phyloP scores from a whole-genome alignment of 2,113 vertebrate genomes.

The Oenanthe melanoleuca region DNA sequence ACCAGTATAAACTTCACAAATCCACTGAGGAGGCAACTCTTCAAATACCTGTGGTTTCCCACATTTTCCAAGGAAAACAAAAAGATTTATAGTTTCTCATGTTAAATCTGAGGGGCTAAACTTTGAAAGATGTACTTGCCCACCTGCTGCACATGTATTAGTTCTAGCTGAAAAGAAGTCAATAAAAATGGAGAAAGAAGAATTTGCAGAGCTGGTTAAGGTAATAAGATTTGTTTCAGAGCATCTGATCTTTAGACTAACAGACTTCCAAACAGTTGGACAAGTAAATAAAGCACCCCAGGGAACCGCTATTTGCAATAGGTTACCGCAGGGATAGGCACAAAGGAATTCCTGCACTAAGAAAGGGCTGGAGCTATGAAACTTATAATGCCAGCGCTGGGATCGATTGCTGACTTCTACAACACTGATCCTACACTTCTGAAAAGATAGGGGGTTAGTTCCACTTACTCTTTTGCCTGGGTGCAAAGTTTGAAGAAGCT shows the following conservation, averaged over 20 bases:
- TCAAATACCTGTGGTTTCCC: constrained; percentile 53
- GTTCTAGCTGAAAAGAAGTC: constrained; percentile 71
- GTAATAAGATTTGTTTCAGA: constrained; percentile 89
- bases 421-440: not conserved
- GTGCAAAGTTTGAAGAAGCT: not conserved
- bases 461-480: not conserved
- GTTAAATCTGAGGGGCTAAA: constrained; percentile 42
- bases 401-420: constrained; percentile 64
- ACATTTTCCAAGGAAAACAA: constrained; percentile 68
- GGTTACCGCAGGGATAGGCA: constrained; percentile 83
- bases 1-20: constrained; percentile 47
- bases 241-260: constrained; percentile 85
- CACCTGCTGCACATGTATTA: constrained; percentile 66
- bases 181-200: constrained; percentile 67
- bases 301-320: constrained; percentile 81
- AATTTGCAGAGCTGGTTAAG: constrained; percentile 82
- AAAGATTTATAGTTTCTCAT: constrained; percentile 65
- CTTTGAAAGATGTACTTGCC: constrained; percentile 58
- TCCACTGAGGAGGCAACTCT: constrained; percentile 35
- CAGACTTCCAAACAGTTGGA: constrained; percentile 88
- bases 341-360: constrained; percentile 82
- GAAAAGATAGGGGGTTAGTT: not conserved
- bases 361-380: constrained; percentile 70
- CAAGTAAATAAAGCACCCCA: constrained; percentile 87
- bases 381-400: constrained; percentile 63